These are phyloP conservation scores for Malurus alboscapulatus DNA, from an alignment of 2,113 vertebrate genomes.

Conservation along the genomic window DNA sequence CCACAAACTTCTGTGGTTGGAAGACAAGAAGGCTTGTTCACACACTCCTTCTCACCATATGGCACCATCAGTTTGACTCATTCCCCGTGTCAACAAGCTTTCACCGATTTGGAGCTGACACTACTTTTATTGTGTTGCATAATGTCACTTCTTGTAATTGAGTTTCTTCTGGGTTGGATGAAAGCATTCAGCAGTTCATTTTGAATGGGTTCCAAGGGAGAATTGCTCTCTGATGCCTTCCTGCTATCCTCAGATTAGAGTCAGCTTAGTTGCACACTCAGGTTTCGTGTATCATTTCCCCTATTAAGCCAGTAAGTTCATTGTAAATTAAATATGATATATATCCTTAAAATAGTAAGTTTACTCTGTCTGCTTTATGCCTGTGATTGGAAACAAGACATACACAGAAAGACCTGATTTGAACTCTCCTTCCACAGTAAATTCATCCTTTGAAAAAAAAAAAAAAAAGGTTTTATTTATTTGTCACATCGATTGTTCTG, in stretches of 20 bases:
- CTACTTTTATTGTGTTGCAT: slow-evolving; percentile 15
- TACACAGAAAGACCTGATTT: neutral
- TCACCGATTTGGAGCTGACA: slow-evolving; percentile 2
- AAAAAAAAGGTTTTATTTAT: neutral
- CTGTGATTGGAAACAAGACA: neutral
- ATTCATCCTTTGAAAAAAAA: neutral
- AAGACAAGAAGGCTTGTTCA: neutral
- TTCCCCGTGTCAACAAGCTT: slow-evolving; percentile 20
- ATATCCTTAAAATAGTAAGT: neutral
- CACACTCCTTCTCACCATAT: slow-evolving; percentile 33
- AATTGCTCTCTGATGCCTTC: neutral
- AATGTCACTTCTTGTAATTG: slow-evolving; percentile 21
- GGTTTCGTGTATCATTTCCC: neutral
- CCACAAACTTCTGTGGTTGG: neutral
- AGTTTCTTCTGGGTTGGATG: neutral
- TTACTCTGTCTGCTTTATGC: neutral
- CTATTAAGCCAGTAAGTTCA: neutral
- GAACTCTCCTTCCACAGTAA: neutral
- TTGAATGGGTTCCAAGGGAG: neutral
- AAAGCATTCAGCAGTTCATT: neutral
- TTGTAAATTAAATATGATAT: neutral
- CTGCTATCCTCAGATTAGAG: neutral
- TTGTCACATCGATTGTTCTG: neutral
- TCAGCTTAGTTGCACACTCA: neutral
- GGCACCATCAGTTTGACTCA: slow-evolving; percentile 42